Percentiles rank a stretch among this genome's conserved stretches.
phyloP scores from a whole-genome alignment of 2,113 vertebrate species.

The Merops nubicus region DNA sequence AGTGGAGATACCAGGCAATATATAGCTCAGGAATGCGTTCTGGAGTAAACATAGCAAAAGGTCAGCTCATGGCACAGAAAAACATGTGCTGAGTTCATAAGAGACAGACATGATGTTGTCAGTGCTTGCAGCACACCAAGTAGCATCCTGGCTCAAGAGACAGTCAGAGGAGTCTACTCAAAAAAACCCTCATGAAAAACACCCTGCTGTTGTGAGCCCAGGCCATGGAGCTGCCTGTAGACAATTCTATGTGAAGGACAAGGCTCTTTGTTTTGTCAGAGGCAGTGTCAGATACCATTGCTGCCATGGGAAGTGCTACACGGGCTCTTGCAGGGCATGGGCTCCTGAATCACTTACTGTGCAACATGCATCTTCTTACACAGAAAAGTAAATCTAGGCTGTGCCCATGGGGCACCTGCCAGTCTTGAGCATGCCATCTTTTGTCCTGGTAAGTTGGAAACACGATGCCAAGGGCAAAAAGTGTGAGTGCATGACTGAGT shows the following conservation, averaged over 20 bases:
- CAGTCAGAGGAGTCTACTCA: background rate
- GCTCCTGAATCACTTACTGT: rapidly evolving
- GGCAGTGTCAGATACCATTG: rapidly evolving
- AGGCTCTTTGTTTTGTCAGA: background rate
- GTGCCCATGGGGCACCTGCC: background rate
- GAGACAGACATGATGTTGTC: rapidly evolving
- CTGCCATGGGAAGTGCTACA: background rate
- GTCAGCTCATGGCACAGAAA: background rate
- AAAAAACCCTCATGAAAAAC: background rate
- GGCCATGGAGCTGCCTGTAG: background rate
- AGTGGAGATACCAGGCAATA: background rate
- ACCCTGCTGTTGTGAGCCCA: rapidly evolving
- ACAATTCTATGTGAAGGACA: background rate
- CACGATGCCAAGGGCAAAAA: background rate
- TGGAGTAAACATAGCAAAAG: background rate
- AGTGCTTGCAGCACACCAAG: background rate
- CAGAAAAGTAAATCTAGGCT: background rate
- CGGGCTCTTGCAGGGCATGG: rapidly evolving
- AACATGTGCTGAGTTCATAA: rapidly evolving
- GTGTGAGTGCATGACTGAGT: background rate
- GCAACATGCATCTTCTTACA: background rate
- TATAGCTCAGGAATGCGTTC: background rate
- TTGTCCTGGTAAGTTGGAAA: background rate
- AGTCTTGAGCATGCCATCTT: background rate
- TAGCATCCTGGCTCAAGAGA: rapidly evolving